Evolutionary conservation across 1,140 invertebrate genomes (phyloP).

Genomic region (Brachystomella parvula): DNA sequence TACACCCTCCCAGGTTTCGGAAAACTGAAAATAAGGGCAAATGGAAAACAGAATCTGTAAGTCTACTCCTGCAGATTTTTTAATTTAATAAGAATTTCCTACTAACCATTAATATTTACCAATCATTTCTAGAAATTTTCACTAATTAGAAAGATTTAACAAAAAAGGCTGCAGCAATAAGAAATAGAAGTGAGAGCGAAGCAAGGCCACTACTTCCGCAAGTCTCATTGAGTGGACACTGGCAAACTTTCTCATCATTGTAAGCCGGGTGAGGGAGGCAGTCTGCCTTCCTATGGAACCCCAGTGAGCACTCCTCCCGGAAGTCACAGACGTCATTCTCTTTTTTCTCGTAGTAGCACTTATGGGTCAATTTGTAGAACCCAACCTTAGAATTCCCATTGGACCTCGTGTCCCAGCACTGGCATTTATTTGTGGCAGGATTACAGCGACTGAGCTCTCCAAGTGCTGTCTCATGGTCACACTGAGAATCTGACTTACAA

Average conservation of each 20-base stretch:
- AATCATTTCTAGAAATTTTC: too few relatives aligned
- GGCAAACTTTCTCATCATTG: not conserved
- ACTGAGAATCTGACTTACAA: slow-evolving; percentile 21
- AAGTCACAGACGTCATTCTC: slow-evolving; percentile 3
- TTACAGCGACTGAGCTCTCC: slow-evolving; percentile 3
- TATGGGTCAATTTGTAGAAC: not conserved
- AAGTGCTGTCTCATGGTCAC: not conserved
- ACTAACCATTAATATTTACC: too few relatives aligned
- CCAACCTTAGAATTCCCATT: not conserved
- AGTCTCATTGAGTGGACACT: slow-evolving; percentile 2
- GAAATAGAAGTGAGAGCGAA: not conserved
- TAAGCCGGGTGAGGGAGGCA: not conserved
- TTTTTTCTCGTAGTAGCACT: not conserved
- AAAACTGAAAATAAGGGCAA: too few relatives aligned
- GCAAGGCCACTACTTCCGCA: not conserved
- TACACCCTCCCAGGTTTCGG: too few relatives aligned
- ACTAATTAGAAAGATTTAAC: not conserved
- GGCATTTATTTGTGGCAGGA: slow-evolving; percentile 11
- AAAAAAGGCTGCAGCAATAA: not conserved
- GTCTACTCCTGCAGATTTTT: too few relatives aligned
- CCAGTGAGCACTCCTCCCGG: slow-evolving; percentile 2
- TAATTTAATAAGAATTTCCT: too few relatives aligned
- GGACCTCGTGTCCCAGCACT: slow-evolving; percentile 12
- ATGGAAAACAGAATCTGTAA: too few relatives aligned
- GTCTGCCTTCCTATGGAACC: slow-evolving; percentile 2